Evolutionary conservation across 2,797 vertebrate genomes (phyloP), one percentile per base, ranked within the genome.

Genomic region (Ptychobarbus kaznakovi): DNA sequence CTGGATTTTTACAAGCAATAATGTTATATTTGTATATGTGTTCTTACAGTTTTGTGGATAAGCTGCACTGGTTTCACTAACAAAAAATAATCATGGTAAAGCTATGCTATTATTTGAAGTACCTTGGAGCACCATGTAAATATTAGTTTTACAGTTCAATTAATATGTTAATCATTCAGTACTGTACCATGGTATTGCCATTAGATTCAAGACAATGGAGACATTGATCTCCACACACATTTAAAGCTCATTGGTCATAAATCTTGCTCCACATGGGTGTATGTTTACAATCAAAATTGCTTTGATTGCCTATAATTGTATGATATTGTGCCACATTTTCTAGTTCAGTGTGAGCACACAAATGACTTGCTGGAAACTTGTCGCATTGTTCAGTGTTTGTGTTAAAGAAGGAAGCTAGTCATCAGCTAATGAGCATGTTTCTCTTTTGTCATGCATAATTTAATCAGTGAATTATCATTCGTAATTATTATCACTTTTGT

Each of bases 401-500:
- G 16, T 51, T 38, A 38, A 80, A 80, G 28, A 38, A 69, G 61
- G 20, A 69, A 68, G 20, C 25, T 25, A 83, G 73, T 76, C 32
- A 83, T 53, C 53, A 66, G 75, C 61, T 68, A 28, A 66, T 76
- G 68, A 72, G 32, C 9, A 40, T 68, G 61, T 68, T 76, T 77
- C 18, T 68, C 16, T 68, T 76, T 84, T 68, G 38, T 77, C n/a
- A 77, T 84, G 73, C 63, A 84, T 68, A 68, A 20, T 42, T 32
- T 35, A 77, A 44, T 69, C 46, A 69, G n/a, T 69, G 44, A 77
- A 66, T 75, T 38, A 65, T 12, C 46, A 69, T 40, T 77, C 12
- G 10, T 42, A 28, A 44, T 77, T 28, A 66, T 68, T 83, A 51
- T 40, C 3, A 66, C 61, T 68, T 66, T 32, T 83, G 66, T 70